Conservation (phyloP, 2,797 vertebrate genomes). For the Vultur gryphus region DNA sequence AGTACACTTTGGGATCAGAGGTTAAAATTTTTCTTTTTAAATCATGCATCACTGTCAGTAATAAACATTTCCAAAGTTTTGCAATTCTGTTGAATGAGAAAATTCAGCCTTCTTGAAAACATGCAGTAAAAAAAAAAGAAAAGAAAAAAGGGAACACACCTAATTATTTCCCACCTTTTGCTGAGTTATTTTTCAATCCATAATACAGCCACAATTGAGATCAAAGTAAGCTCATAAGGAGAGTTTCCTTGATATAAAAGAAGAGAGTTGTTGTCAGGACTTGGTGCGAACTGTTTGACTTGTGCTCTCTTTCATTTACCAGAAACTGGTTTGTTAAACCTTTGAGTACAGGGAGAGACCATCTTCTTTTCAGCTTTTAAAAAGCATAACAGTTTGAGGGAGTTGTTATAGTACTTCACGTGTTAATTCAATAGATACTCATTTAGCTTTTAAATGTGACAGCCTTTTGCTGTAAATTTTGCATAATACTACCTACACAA, state of each 20-base stretch:
- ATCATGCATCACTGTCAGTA: background rate
- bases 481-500: background rate
- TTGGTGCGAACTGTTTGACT: background rate
- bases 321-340: background rate
- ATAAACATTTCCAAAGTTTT: background rate
- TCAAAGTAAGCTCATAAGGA: constrained; percentile 42
- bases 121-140: background rate
- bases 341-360: background rate
- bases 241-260: constrained; percentile 38
- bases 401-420: background rate
- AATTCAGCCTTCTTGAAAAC: background rate
- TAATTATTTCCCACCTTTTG: constrained; percentile 41
- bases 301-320: background rate
- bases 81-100: background rate
- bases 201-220: constrained; percentile 17
- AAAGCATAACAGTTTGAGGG: background rate
- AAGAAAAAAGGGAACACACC: background rate
- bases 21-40: background rate
- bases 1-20: background rate
- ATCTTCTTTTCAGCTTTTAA: background rate
- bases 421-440: background rate
- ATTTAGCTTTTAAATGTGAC: background rate
- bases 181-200: constrained; percentile 51
- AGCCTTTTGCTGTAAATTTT: background rate
- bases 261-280: constrained; percentile 23